Evolutionary conservation across 2,888 invertebrate genomes (phyloP), one percentile per base, ranked within the genome.

Genomic region (Belgica antarctica): DNA sequence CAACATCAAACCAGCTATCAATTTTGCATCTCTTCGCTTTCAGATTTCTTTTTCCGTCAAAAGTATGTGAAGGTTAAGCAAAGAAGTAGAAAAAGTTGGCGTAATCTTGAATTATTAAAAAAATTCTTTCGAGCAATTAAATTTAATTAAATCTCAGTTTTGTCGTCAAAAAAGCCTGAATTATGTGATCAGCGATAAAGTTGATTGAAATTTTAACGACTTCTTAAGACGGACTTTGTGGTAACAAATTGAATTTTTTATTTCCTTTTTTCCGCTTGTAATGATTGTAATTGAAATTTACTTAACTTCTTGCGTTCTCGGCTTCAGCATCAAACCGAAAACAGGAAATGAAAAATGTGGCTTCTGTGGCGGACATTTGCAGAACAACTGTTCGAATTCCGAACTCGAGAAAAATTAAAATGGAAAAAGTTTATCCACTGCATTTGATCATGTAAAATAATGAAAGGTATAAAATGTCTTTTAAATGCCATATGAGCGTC

Each of bases 141-240:
- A 52, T 52, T 52, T 52, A 52, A 52, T 52, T 52, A 52, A 52
- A 52, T 19, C 52, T 52, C 52, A 17, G 41, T 52, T 52, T 22
- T n/a, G 22, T 8, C 52, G 22, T 12, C 5, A 12, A 52, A 52
- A 52, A n/a, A 52, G 52, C 52, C 22, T 52, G 52, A 52, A 17
- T 52, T 52, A 52, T 52, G 52, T 17, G 5, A 52, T 52, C 7
- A 22, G 8, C 22, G 52, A 52, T 52, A 52, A 52, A n/a, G 59
- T 27, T 59, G 59, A 59, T 59, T 24, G 59, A 59, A 59, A 59
- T 27, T 59, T 59, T 59, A 59, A 59, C 27, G 59, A 52, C 52
- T 52, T 52, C 12, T 52, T n/a, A 22, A 25, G 27, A 59, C 12
- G 59, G 59, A 7, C 46, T 46, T 12, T 46, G 3, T 15, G 17